Conservation (phyloP, 2,113 vertebrate species). For the Sphyrna mokarran region DNA sequence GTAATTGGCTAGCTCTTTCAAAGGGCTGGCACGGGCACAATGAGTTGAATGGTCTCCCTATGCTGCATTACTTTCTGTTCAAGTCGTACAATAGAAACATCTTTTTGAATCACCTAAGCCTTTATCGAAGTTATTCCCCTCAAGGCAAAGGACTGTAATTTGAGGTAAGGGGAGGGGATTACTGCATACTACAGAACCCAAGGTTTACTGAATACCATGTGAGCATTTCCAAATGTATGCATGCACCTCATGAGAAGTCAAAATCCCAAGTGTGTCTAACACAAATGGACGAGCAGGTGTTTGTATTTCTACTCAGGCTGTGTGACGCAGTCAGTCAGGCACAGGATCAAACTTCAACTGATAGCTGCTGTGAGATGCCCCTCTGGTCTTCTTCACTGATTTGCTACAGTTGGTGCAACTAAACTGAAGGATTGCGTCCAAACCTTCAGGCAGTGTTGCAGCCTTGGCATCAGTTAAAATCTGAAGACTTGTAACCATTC, state of each 20-base stretch:
- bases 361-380: not conserved
- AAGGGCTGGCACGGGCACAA: not conserved
- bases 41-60: not conserved
- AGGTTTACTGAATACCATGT: not conserved
- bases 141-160: not conserved
- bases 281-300: not conserved
- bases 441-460: not conserved
- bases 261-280: not conserved
- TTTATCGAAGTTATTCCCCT: not conserved
- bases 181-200: not conserved
- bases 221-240: not conserved
- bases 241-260: not conserved
- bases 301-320: not conserved
- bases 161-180: not conserved
- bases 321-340: not conserved
- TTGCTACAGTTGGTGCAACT: not conserved
- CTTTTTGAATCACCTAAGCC: not conserved
- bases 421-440: not conserved
- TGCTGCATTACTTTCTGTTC: not conserved
- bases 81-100: not conserved
- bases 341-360: not conserved
- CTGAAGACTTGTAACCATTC: not conserved
- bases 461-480: not conserved
- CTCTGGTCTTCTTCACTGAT: not conserved
- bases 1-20: not conserved